These are phyloP conservation scores for Delphinapterus leucas DNA, from an alignment of 2,113 vertebrate species.

Conservation along the genomic window DNA sequence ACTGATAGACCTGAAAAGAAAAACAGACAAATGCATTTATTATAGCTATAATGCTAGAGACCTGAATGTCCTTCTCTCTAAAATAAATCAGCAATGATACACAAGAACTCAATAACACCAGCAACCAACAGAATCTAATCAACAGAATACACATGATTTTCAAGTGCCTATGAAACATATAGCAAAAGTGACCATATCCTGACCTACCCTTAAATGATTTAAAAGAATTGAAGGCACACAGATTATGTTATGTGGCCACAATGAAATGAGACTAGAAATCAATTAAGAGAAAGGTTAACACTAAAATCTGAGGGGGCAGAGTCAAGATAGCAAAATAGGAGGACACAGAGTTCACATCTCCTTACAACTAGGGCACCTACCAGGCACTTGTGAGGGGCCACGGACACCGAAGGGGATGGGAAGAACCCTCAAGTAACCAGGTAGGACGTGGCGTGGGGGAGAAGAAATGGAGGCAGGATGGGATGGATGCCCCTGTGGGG, in stretches of 20 bases:
- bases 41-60: neutral
- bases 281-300: neutral
- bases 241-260: neutral
- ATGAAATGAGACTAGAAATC: neutral
- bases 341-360: neutral
- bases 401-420: neutral
- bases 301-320: neutral
- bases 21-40: neutral
- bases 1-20: neutral
- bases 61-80: neutral
- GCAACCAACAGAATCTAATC: neutral
- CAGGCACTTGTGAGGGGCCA: neutral
- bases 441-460: neutral
- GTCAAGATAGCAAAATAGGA: neutral
- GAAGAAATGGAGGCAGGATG: neutral
- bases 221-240: neutral
- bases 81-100: conserved; percentile 3
- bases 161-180: neutral
- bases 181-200: neutral
- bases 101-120: neutral
- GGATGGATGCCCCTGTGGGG: neutral
- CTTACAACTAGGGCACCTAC: neutral
- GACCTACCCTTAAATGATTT: neutral
- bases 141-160: neutral
- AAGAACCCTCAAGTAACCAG: neutral